A percentile compares a stretch with the other conserved stretches of the same genome.
phyloP scores from a whole-genome alignment of 2,113 vertebrate genomes.

The Ailurus styani region DNA sequence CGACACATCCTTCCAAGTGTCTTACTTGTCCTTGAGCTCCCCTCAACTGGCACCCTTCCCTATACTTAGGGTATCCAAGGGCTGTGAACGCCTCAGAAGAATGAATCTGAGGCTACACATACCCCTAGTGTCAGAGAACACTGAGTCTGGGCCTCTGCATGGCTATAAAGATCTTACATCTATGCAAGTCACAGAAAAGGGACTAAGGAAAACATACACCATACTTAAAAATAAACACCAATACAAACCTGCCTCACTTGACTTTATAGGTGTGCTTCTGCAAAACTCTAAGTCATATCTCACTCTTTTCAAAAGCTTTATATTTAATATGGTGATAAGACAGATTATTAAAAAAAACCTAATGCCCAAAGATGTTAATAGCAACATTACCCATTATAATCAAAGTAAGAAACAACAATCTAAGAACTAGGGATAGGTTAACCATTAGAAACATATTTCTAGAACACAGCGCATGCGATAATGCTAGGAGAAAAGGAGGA shows the following conservation, averaged over 20 bases:
- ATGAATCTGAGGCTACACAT: constrained; percentile 55
- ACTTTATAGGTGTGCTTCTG: background rate
- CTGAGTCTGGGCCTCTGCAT: background rate
- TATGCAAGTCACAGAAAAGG: background rate
- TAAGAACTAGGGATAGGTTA: background rate
- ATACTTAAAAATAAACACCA: background rate
- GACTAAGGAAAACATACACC: background rate
- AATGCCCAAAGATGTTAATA: background rate
- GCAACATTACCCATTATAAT: background rate
- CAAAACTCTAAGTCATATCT: background rate
- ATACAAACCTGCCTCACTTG: background rate
- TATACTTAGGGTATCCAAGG: constrained; percentile 63
- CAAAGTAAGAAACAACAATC: background rate
- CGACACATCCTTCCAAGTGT: constrained; percentile 63
- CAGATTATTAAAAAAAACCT: background rate
- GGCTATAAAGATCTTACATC: constrained; percentile 9
- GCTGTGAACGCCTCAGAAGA: constrained; percentile 46
- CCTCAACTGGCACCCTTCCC: constrained; percentile 65
- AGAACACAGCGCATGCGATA: background rate
- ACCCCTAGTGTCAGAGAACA: background rate
- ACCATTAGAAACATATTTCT: background rate
- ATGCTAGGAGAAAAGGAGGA: background rate
- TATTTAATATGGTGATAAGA: background rate
- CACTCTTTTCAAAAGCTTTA: background rate
- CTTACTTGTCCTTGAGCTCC: constrained; percentile 57